These are phyloP conservation scores for Thaumetopoea pityocampa DNA, from an alignment of 1,140 invertebrate species.

Conservation along the genomic window DNA sequence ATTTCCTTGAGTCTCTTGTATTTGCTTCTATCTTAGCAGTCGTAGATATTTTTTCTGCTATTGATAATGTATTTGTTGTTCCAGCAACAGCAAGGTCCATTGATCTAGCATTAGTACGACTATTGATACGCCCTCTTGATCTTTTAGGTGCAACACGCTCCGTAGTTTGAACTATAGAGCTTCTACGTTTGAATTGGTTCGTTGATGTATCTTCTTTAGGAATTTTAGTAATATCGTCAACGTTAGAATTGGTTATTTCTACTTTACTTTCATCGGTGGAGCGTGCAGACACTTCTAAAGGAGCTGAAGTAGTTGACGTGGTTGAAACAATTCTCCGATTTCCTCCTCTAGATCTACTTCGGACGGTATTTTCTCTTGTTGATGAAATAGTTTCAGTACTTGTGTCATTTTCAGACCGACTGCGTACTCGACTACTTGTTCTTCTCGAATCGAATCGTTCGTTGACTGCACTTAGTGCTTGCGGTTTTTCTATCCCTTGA, in stretches of 20 bases:
- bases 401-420: constrained; percentile 30
- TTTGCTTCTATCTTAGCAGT: constrained; percentile 43
- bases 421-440: constrained; percentile 45
- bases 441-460: constrained; percentile 60
- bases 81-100: constrained; percentile 54
- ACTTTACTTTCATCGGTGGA: constrained; percentile 34
- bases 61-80: constrained; percentile 51
- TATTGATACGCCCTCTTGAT: constrained; percentile 44
- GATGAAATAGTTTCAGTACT: constrained; percentile 30
- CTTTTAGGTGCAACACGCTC: constrained; percentile 29
- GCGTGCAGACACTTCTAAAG: constrained; percentile 27
- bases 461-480: constrained; percentile 27
- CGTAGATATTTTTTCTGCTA: constrained; percentile 46
- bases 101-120: constrained; percentile 37
- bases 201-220: constrained; percentile 31
- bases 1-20: constrained; percentile 49
- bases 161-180: constrained; percentile 32
- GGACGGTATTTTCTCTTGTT: constrained; percentile 31
- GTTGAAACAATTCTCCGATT: constrained; percentile 23
- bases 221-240: constrained; percentile 40
- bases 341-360: constrained; percentile 35
- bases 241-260: constrained; percentile 33
- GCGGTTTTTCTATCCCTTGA: constrained; percentile 25
- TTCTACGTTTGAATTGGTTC: constrained; percentile 49
- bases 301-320: constrained; percentile 18